Conservation (phyloP, 2,113 vertebrate species). For the Lampris megalopsis region DNA sequence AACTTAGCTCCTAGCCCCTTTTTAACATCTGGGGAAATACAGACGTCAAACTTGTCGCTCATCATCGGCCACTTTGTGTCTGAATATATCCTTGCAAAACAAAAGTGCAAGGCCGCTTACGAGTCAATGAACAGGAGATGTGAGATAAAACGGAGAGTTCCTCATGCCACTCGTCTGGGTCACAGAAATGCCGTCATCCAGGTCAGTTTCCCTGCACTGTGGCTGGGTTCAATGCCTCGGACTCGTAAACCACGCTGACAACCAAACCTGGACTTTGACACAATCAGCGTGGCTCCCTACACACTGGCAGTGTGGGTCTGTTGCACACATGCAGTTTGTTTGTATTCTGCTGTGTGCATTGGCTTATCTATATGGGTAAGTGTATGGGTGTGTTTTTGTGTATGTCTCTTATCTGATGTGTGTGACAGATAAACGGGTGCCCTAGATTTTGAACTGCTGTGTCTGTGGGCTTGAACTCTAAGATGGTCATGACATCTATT, state of each 20-base stretch:
- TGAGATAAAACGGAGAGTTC: background rate
- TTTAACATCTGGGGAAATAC: background rate
- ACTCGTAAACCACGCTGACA: constrained; percentile 55
- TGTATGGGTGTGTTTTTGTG: constrained; percentile 35
- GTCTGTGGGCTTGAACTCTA: no score
- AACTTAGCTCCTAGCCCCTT: background rate
- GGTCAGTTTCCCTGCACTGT: constrained; percentile 43
- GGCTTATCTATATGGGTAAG: background rate
- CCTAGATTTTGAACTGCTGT: no score
- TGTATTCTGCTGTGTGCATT: background rate
- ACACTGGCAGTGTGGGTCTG: background rate
- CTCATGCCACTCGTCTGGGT: constrained; percentile 49
- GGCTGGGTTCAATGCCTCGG: constrained; percentile 40
- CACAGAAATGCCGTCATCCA: constrained; percentile 5
- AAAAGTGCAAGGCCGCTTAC: background rate
- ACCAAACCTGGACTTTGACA: constrained; percentile 63
- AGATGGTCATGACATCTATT: no score
- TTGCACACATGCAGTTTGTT: background rate
- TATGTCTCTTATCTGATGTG: background rate
- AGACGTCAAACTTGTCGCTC: no score
- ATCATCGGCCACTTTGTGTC: no score
- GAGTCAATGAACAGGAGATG: no score
- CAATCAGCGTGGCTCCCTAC: constrained; percentile 32
- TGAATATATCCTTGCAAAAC: background rate
- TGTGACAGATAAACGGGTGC: no score